Evolutionary conservation across 2,113 vertebrate species (phyloP).

Genomic region (Passer montanus): DNA sequence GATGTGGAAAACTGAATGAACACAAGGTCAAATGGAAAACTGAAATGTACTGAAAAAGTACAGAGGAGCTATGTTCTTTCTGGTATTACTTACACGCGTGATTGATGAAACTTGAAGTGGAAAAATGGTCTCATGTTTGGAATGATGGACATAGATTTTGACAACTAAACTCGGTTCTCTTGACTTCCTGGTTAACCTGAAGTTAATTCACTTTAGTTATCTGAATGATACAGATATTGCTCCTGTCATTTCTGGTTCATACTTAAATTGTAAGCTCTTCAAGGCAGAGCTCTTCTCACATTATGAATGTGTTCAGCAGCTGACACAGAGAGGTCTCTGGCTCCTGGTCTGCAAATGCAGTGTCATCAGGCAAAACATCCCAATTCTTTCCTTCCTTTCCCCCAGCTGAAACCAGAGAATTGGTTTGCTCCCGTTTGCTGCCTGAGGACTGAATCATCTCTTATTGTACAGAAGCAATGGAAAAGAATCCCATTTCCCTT

Average conservation of each 20-base stretch:
- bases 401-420: neutral
- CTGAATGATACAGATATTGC: neutral
- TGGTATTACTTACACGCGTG: neutral
- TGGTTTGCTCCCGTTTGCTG: neutral
- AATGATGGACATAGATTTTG: neutral
- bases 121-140: neutral
- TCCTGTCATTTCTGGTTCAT: neutral
- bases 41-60: neutral
- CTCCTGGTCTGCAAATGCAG: neutral
- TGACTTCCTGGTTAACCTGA: neutral
- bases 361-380: neutral
- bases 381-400: neutral
- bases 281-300: neutral
- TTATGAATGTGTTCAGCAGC: neutral
- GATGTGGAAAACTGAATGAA: neutral
- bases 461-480: neutral
- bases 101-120: neutral
- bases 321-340: neutral
- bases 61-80: neutral
- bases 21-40: neutral
- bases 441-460: neutral
- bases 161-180: neutral
- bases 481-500: neutral
- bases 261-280: neutral
- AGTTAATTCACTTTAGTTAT: neutral